phyloP scores from a whole-genome alignment of 2,113 vertebrate species.

The Rallus limicola region DNA sequence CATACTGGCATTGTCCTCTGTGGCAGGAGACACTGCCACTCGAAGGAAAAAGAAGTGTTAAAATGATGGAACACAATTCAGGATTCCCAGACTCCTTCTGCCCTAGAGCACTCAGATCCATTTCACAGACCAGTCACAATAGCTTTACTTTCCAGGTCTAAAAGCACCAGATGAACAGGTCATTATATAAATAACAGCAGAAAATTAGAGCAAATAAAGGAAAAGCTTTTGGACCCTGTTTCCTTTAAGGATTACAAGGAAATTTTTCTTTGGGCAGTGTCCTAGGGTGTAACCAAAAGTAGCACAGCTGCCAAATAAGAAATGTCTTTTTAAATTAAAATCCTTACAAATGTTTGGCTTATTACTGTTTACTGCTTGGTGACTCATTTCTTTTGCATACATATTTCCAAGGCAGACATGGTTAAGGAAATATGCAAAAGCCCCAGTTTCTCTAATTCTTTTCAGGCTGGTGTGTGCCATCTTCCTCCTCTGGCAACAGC shows the following conservation, averaged over 20 bases:
- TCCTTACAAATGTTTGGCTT: slow-evolving; percentile 1
- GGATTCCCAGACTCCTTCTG: neutral
- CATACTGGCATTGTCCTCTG: neutral
- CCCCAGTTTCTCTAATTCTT: neutral
- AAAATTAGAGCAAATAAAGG: slow-evolving; percentile 41
- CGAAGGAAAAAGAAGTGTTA: neutral
- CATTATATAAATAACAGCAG: neutral
- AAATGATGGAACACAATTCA: neutral
- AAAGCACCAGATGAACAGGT: slow-evolving; percentile 32
- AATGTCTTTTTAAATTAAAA: slow-evolving; percentile 4
- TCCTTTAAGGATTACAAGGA: slow-evolving; percentile 6
- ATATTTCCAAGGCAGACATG: neutral
- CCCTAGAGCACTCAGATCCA: neutral
- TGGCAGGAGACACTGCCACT: neutral
- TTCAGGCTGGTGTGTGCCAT: neutral
- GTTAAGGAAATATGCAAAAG: neutral
- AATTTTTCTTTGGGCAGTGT: neutral
- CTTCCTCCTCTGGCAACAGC: neutral
- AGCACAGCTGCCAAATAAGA: slow-evolving; percentile 7
- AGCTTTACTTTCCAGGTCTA: slow-evolving; percentile 8
- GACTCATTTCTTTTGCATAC: neutral
- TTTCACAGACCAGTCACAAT: neutral
- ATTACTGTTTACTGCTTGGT: neutral
- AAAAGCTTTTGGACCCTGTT: slow-evolving; percentile 6
- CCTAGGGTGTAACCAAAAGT: neutral